These are phyloP conservation scores for Sebastes umbrosus DNA, from an alignment of 2,797 vertebrate species.

Conservation along the genomic window DNA sequence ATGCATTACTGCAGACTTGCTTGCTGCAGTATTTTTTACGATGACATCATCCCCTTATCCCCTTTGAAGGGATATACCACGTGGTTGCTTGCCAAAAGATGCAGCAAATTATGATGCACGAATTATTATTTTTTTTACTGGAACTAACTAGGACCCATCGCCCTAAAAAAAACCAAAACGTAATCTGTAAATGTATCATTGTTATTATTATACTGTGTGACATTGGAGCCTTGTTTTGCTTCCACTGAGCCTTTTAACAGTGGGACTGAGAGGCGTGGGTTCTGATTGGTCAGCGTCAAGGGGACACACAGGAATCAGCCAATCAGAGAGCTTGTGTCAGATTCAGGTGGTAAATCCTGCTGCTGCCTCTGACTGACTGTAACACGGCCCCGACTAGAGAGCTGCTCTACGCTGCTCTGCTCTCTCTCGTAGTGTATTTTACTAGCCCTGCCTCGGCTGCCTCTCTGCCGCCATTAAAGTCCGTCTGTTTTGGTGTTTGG, in stretches of 20 bases:
- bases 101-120: constrained; percentile 39
- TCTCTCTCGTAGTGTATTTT: constrained; percentile 63
- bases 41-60: constrained; percentile 80
- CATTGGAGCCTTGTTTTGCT: constrained; percentile 52
- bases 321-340: constrained; percentile 63
- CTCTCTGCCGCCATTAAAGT: constrained; percentile 77
- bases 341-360: constrained; percentile 79
- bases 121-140: neutral
- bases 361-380: constrained; percentile 67
- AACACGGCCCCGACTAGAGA: constrained; percentile 53
- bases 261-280: constrained; percentile 58
- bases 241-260: constrained; percentile 65
- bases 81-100: constrained; percentile 51
- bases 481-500: constrained; percentile 50
- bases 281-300: constrained; percentile 67
- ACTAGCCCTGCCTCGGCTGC: constrained; percentile 57
- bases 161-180: neutral
- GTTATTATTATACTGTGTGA: constrained; percentile 10
- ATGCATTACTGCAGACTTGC: constrained; percentile 75
- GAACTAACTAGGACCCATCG: neutral
- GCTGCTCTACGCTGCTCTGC: constrained; percentile 30
- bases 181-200: neutral
- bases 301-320: constrained; percentile 51
- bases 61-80: constrained; percentile 59
- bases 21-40: constrained; percentile 82